These are phyloP conservation scores for Tetragonula clypearis DNA, from an alignment of 1,140 invertebrate genomes.

Conservation along the genomic window DNA sequence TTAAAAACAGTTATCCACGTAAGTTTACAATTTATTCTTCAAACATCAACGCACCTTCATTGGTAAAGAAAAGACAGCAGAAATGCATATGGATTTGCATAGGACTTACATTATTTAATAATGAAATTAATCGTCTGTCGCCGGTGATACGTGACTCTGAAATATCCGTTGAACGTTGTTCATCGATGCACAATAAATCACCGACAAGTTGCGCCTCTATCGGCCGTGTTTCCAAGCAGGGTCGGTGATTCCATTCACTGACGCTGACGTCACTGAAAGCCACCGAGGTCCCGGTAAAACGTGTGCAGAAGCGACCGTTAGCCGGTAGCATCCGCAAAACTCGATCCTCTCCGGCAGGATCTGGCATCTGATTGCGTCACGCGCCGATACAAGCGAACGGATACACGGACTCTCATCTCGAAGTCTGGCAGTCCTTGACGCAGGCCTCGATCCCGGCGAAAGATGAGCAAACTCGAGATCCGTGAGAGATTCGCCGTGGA, in stretches of 20 bases:
- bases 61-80: neutral
- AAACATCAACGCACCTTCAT: neutral
- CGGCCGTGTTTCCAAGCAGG: constrained; percentile 32
- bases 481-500: constrained; percentile 60
- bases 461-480: constrained; percentile 66
- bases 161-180: constrained; percentile 10
- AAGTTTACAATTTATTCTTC: neutral
- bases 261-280: constrained; percentile 52
- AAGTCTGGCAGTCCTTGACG: constrained; percentile 59
- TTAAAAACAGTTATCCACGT: no score
- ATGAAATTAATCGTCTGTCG: constrained; percentile 1
- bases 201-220: constrained; percentile 51
- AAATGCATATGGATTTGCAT: neutral
- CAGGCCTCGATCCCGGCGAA: constrained; percentile 53
- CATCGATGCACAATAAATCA: constrained; percentile 12
- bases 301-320: constrained; percentile 55
- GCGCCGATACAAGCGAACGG: constrained; percentile 39
- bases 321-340: constrained; percentile 62
- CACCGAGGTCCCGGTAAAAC: constrained; percentile 25
- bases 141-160: neutral
- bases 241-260: constrained; percentile 49
- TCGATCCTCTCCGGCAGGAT: constrained; percentile 53
- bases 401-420: constrained; percentile 17
- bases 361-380: constrained; percentile 65
- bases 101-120: neutral